Base-by-base conservation (phyloP, 2,113 vertebrate species). In the Thunnus maccoyii region DNA sequence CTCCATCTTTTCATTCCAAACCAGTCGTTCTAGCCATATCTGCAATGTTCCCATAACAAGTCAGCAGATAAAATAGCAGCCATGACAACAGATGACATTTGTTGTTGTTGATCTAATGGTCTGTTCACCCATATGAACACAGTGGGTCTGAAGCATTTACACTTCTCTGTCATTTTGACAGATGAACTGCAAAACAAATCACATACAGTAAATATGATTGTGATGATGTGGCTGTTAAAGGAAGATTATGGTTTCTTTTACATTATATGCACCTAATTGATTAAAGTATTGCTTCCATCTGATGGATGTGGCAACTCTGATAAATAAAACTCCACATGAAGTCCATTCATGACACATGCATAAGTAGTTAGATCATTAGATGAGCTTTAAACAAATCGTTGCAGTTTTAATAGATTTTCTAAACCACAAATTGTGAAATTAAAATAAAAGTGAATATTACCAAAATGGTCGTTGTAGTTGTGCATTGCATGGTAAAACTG, bases 1-100 rank as follows among this genome's bases (percentile, higher is more conserved):
- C 3, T 44, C 16, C n/a, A 27, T 30, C n/a, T 13, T 75, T 69
- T 30, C 1, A 0, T 67, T 54, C 25, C 6, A 7, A 11, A 41
- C 30, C 22, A 47, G 10, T 32, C 51, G 41, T 51, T 82, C 41
- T 7, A 8, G 41, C 36, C 27, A 20, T 57, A 27, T 56, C 51
- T 36, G 63, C 55, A 58, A 44, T 68, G 50, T 68, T 72, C 64
- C n/a, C 4, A n/a, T 46, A 16, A 66, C 55, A 67, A 17, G 25
- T 63, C 9, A 65, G 6, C 41, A 63, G 41, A 69, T 55, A 46
- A 58, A 27, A 66, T 5, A 20, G 16, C 15, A n/a, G 10, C 4
- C 3, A 11, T 6, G 20, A 66, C 70, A 41, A 22, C 56, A 30
- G 51, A 73, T 55, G 56, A 55, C 63, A 72, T 41, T 65, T 32